Evolutionary conservation across 2,888 invertebrate genomes (phyloP), one percentile per base, ranked within the genome.

Genomic region (Cremastinae sp.): DNA sequence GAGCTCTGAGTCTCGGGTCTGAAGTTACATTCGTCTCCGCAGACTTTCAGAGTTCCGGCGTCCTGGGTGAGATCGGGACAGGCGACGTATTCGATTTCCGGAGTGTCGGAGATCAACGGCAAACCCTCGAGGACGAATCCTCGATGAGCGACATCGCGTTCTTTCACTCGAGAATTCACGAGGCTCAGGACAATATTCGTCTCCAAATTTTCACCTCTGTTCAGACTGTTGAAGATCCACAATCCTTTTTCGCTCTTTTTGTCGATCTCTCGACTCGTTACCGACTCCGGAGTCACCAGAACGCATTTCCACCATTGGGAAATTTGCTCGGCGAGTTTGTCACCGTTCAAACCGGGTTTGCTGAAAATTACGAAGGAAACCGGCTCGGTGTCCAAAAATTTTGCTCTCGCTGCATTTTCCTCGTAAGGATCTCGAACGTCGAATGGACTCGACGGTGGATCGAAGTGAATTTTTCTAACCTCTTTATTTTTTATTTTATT

Each of bases 91-190:
- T 85, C 79, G 68, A 89, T 86, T 10, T 66, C 68, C 5, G 89
- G 74, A 66, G 87, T 83, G 58, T 91, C 90, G 1, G 91, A 90
- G n/a, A 94, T 90, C 41, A 94, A 85, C 16, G 94, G 94, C 75
- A 94, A 88, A 5, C 93, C 94, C 71, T 93, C 92, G 78, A 94
- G 86, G 1, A 94, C 91, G 90, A 93, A 94, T 7, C 94, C 94
- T 83, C 93, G 90, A 82, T 94, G 92, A 80, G 89, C 85, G 12
- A 92, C 90, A 22, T 91, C 90, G 69, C 91, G 90, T 16, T 91
- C 91, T 55, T 90, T 86, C 0, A 93, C 78, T 82, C 93, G 92
- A 61, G 87, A 88, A 79, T 92, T 90, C 9, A 94, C 85, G 16
- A 94, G 88, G 76, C 90, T 84, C 58, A 93, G 80, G 28, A 94